Conservation (phyloP, 2,888 invertebrate genomes). For the Eupithecia insigniata region DNA sequence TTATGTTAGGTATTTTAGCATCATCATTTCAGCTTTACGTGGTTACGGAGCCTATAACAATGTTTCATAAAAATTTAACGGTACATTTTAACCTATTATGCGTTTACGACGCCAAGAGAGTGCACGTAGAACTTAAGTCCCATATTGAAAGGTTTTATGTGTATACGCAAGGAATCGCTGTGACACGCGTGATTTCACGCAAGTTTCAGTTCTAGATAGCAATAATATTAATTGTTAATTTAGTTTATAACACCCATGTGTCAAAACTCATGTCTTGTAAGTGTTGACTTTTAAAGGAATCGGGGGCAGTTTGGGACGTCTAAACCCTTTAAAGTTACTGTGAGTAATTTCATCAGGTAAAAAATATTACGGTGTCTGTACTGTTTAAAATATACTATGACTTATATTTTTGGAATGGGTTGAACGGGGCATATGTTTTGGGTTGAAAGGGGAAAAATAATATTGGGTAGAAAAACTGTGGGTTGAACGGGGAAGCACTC, state of each 20-base stretch:
- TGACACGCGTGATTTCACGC: background rate
- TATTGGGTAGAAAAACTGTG: too few species aligned
- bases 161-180: background rate
- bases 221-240: background rate
- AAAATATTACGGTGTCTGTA: too few species aligned
- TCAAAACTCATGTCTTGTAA: slow-evolving; percentile 29
- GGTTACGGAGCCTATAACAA: background rate
- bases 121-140: background rate
- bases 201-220: slow-evolving; percentile 1
- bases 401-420: too few species aligned
- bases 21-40: background rate
- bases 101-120: background rate
- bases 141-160: background rate
- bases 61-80: slow-evolving; percentile 3
- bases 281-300: too few species aligned
- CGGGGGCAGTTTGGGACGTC: too few species aligned
- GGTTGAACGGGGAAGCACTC: too few species aligned
- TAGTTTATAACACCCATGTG: slow-evolving; percentile 30
- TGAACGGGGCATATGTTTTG: too few species aligned
- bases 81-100: background rate
- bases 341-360: too few species aligned
- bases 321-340: too few species aligned
- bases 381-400: too few species aligned
- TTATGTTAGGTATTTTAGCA: background rate
- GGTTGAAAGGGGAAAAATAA: too few species aligned